Evolutionary conservation across 2,113 vertebrate genomes (phyloP), one percentile per base, ranked within the genome.

Genomic region (Ictalurus furcatus): DNA sequence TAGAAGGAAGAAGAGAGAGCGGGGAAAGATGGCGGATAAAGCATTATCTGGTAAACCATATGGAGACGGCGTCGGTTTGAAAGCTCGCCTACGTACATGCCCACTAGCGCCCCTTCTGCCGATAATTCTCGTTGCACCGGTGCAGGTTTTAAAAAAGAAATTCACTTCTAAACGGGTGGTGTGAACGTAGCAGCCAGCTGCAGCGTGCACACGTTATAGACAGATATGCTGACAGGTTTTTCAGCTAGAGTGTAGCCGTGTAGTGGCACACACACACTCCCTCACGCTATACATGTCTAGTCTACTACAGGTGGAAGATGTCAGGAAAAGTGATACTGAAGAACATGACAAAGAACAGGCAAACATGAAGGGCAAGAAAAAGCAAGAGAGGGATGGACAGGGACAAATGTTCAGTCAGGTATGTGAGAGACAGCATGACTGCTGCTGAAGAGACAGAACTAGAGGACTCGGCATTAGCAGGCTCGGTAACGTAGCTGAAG

Each of bases 61-160:
- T 97, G 97, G 97, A 97, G 96, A 97, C 94, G 95, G 95, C 95
- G 94, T 86, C 91, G 95, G 96, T 98, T 97, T 98, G 96, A 97
- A 97, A 96, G 92, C 93, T 95, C 88, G 44, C 92, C 92, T 89
- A 48, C 44, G 6, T 94, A 93, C 94, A 92, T 94, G 95, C 94
- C 96, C 95, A 95, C 88, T 86, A 97, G 95, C 92, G 61, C 89
- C 37, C 89, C 93, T 93, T 88, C 94, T 90, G 59, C 92, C 89
- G 85, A 90, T 65, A 91, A 90, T 86, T 87, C 73, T 65, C 89
- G 92, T 89, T 92, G 91, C 92, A 78, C 30, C 76, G n/a, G 86
- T 73, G 88, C 79, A 90, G 73, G 59, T 25, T 89, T 52, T 52
- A 11, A 1, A 52, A 89, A 90, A 87, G 85, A 88, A 90, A 87